Conservation (phyloP, 2,888 invertebrate genomes). For the Chelonus formosanus region DNA sequence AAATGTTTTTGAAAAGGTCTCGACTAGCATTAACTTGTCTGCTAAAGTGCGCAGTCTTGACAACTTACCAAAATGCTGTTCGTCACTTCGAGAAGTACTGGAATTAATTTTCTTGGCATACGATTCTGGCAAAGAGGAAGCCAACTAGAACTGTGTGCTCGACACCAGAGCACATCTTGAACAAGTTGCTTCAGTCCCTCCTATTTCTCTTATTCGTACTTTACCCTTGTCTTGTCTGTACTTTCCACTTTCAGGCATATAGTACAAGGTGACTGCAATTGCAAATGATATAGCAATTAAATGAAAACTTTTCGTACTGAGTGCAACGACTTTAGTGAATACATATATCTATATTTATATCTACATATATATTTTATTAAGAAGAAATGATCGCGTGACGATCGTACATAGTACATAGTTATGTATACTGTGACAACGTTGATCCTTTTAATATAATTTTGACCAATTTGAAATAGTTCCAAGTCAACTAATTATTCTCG, state of each 20-base stretch:
- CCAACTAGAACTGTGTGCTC: conserved; percentile 13
- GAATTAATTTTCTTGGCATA: conserved; percentile 32
- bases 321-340: conserved; percentile 37
- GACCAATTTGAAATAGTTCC: conserved; percentile 29
- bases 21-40: neutral
- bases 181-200: conserved; percentile 15
- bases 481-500: conserved; percentile 25
- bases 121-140: conserved; percentile 11
- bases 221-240: conserved; percentile 10
- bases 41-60: conserved; percentile 8
- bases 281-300: conserved; percentile 43
- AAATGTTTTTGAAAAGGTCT: too few relatives aligned
- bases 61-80: conserved; percentile 17
- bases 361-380: too few relatives aligned
- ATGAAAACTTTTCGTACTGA: conserved; percentile 40
- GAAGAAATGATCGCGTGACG: conserved; percentile 34
- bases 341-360: too few relatives aligned
- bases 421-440: conserved; percentile 25
- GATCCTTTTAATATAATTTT: conserved; percentile 26
- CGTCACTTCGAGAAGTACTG: conserved; percentile 17
- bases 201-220: conserved; percentile 30
- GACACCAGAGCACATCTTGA: conserved; percentile 14
- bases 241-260: conserved; percentile 4
- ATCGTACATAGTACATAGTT: too few relatives aligned
- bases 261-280: conserved; percentile 28